Evolutionary conservation across 2,888 invertebrate species (phyloP), one percentile per base, ranked within the genome.

Genomic region (Anticlea derivata): DNA sequence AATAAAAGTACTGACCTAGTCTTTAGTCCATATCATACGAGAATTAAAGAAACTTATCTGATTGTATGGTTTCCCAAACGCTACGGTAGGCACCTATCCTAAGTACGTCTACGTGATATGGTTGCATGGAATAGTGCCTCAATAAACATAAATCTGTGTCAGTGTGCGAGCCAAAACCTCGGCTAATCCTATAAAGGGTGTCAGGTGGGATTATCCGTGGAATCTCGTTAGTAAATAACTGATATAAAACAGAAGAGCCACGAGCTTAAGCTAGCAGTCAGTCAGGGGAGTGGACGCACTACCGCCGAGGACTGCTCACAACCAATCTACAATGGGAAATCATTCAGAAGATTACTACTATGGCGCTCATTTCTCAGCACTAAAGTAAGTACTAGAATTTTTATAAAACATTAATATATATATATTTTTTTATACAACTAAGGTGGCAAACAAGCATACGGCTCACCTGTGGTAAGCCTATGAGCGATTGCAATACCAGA

Each of bases 241-340:
- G 70, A 77, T 88, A 88, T 89, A 90, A 83, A 88, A 78, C 64
- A 58, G 50, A 54, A 61, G 50, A 46, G 48, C 54, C 34, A 11
- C 12, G 26, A 27, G 50, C 27, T 12, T 20, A 7, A 22, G 52
- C 23, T 63, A 85, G 87, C 89, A 88, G 89, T 88, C 86, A 89
- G 89, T 89, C 87, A 79, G 86, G 80, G 83, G 72, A 79, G 83
- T 81, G 82, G 73, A 73, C 78, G 62, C 80, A 77, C 87, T 83
- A 73, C 84, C 79, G 86, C 84, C 79, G 87, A 89, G 89, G 89
- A 80, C 89, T 89, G 89, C 88, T 89, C 89, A 80, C 31, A 11
- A 24, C 31, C 73, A 61, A 51, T 62, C 61, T 62, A 50, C 62
- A 73, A 62, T 89, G 86, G 83, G 81, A 47, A 89, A 88, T 64